Conservation (phyloP, 2,113 vertebrate genomes). For the Pelecanus crispus region DNA sequence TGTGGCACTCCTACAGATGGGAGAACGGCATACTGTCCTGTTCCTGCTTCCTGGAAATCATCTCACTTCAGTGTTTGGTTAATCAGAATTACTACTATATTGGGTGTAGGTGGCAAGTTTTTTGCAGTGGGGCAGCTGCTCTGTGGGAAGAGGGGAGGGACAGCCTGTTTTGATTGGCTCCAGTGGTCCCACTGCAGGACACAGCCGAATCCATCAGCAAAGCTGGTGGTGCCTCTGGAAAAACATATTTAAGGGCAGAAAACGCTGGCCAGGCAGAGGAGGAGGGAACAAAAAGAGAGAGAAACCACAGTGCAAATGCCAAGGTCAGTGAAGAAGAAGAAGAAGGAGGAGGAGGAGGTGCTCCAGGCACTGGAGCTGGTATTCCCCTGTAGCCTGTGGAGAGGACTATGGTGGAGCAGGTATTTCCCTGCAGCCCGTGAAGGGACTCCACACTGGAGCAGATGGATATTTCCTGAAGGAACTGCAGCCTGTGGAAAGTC, state of each 20-base stretch:
- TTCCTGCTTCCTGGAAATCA: neutral
- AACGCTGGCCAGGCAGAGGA: neutral
- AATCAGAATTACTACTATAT: neutral
- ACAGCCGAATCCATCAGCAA: neutral
- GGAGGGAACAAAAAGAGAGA: neutral
- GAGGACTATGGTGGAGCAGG: neutral
- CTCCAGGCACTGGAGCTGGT: no score
- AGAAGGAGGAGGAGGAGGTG: neutral
- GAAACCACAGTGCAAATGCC: rapidly evolving
- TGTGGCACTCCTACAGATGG: neutral
- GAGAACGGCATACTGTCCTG: neutral
- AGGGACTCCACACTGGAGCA: neutral
- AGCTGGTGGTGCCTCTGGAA: neutral
- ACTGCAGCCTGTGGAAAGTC: neutral
- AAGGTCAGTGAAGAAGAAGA: neutral
- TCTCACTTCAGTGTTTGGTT: neutral
- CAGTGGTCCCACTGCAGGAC: neutral
- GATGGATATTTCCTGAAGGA: neutral
- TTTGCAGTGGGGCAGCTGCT: neutral
- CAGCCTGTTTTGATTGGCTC: neutral
- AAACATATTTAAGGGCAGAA: neutral
- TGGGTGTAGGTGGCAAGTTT: neutral
- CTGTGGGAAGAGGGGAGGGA: neutral
- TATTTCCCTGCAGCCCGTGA: neutral
- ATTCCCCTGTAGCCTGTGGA: neutral